Percentiles rank a stretch among this genome's conserved stretches.
phyloP scores from a whole-genome alignment of 1,140 invertebrate species.

The Tetragonula clypearis region DNA sequence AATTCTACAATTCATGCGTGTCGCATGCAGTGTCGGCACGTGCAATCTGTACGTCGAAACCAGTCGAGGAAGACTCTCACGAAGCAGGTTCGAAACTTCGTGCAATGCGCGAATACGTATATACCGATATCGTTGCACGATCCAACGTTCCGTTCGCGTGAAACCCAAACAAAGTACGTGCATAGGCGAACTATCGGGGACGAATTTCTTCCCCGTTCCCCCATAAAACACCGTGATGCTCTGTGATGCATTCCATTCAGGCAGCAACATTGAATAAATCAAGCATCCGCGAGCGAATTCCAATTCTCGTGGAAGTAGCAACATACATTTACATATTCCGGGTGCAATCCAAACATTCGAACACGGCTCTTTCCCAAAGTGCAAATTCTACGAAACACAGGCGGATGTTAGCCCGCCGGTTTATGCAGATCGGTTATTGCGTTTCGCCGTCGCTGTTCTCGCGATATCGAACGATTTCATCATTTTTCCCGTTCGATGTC shows the following conservation, averaged over 20 bases:
- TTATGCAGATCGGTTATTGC: background rate
- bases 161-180: background rate
- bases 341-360: slow-evolving; percentile 15
- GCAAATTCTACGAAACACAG: slow-evolving; percentile 2
- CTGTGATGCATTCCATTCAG: background rate
- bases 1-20: background rate
- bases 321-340: slow-evolving; percentile 24
- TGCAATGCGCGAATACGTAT: background rate
- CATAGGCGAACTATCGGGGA: background rate
- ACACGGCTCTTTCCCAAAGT: background rate
- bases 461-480: background rate
- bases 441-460: background rate
- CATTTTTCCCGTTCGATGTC: background rate
- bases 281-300: background rate
- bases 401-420: background rate
- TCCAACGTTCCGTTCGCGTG: background rate
- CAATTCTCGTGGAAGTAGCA: slow-evolving; percentile 7
- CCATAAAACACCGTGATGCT: background rate
- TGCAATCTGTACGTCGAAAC: background rate
- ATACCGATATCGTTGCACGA: background rate
- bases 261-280: slow-evolving; percentile 37
- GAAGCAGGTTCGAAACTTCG: background rate
- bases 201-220: background rate
- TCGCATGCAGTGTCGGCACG: slow-evolving; percentile 5
- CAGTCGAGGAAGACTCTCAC: background rate